Percentiles rank a stretch among this genome's conserved stretches.
These are phyloP conservation scores for Hermatobates lingyangjiaoensis DNA, from an alignment of 1,140 invertebrate species.

Conservation along the genomic window DNA sequence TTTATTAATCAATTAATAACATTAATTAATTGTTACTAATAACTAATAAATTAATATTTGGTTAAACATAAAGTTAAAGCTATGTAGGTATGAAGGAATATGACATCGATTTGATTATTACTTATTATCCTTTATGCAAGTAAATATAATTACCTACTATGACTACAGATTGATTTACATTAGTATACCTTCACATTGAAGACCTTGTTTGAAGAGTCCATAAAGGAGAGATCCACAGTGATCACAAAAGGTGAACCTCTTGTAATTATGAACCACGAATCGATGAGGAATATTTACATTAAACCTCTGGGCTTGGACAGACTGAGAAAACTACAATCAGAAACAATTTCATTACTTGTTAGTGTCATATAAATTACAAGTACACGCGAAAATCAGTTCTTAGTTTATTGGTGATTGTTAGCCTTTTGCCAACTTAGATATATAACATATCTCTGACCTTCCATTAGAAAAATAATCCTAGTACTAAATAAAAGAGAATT, in stretches of 20 bases:
- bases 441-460: background rate
- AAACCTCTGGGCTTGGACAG: constrained; percentile 58
- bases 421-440: background rate
- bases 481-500: too few species aligned
- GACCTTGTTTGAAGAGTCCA: constrained; percentile 86
- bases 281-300: constrained; percentile 96
- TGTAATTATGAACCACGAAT: constrained; percentile 84
- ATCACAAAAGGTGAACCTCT: constrained; percentile 96
- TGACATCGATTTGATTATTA: too few species aligned
- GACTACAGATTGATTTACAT: background rate
- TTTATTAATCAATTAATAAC: too few species aligned
- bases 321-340: constrained; percentile 22
- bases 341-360: background rate
- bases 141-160: background rate
- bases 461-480: too few species aligned
- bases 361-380: background rate
- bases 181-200: constrained; percentile 80
- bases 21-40: too few species aligned
- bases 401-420: too few species aligned
- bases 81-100: too few species aligned
- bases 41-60: too few species aligned
- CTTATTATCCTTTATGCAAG: too few species aligned
- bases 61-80: too few species aligned
- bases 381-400: too few species aligned
- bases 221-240: constrained; percentile 95